Percentiles rank a stretch among this genome's conserved stretches.
Conservation (phyloP, 2,888 invertebrate species). For the Drosophila recens region DNA sequence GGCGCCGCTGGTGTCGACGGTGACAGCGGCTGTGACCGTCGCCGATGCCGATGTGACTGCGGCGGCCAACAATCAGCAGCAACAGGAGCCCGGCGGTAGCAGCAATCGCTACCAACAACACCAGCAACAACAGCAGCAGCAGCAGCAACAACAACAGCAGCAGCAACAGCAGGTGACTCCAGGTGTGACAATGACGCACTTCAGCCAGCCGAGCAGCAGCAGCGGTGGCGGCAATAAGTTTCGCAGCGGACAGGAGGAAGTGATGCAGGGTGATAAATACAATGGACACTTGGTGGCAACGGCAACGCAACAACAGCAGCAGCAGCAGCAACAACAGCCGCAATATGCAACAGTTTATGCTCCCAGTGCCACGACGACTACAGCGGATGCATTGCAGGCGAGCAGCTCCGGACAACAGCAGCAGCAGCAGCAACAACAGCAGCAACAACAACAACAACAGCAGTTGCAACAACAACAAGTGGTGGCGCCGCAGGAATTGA, state of each 20-base stretch:
- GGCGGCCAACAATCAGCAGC: slow-evolving; percentile 71
- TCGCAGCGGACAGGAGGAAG: slow-evolving; percentile 84
- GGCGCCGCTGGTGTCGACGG: slow-evolving; percentile 87
- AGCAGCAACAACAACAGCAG: slow-evolving; percentile 71
- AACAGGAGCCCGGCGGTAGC: slow-evolving; percentile 68
- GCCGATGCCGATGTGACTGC: slow-evolving; percentile 86
- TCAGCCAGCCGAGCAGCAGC: slow-evolving; percentile 86
- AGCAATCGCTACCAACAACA: slow-evolving; percentile 83
- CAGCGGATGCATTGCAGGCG: slow-evolving; percentile 67
- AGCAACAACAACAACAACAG: slow-evolving; percentile 57
- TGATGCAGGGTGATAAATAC: slow-evolving; percentile 86
- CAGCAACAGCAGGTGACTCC: slow-evolving; percentile 69
- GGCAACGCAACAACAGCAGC: slow-evolving; percentile 68
- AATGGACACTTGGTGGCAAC: slow-evolving; percentile 85
- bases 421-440: slow-evolving; percentile 51
- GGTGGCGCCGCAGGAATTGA: slow-evolving; percentile 83
- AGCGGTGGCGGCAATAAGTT: slow-evolving; percentile 86
- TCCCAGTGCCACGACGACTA: slow-evolving; percentile 56
- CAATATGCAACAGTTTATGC: slow-evolving; percentile 82
- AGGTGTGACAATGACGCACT: slow-evolving; percentile 85
- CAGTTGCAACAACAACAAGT: slow-evolving; percentile 78
- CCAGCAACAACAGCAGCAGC: slow-evolving; percentile 59
- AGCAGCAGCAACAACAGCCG: slow-evolving; percentile 73
- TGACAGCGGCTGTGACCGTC: slow-evolving; percentile 87
- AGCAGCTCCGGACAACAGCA: slow-evolving; percentile 65